These are phyloP conservation scores for Hipparchia semele DNA, from an alignment of 2,888 invertebrate genomes.

Conservation along the genomic window DNA sequence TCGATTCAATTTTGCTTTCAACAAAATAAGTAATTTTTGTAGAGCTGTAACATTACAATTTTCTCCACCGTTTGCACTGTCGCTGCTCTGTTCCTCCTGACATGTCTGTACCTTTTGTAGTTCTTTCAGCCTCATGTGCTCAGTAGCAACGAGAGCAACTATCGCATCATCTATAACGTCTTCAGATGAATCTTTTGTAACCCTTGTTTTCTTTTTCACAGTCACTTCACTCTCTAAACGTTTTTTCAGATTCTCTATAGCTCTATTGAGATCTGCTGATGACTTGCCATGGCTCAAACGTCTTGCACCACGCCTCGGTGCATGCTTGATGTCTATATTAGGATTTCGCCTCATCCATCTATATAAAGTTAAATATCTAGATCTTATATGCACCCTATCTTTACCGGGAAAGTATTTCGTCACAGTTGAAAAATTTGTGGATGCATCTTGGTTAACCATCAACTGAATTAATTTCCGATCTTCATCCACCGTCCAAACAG, in stretches of 20 bases:
- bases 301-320: constrained; percentile 66
- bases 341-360: constrained; percentile 79
- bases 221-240: constrained; percentile 57
- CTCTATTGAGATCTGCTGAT: constrained; percentile 56
- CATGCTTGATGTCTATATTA: constrained; percentile 55
- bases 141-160: constrained; percentile 54
- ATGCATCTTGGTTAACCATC: constrained; percentile 73
- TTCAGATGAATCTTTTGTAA: constrained; percentile 54
- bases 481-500: constrained; percentile 84
- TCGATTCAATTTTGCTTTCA: constrained; percentile 58
- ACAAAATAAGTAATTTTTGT: constrained; percentile 55
- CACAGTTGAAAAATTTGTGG: constrained; percentile 67
- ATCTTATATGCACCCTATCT: constrained; percentile 83
- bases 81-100: constrained; percentile 30
- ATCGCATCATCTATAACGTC: constrained; percentile 63
- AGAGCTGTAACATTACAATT: constrained; percentile 54
- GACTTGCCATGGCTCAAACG: constrained; percentile 58
- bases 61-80: neutral
- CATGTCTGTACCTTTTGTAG: constrained; percentile 33
- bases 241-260: constrained; percentile 65
- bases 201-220: constrained; percentile 48
- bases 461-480: constrained; percentile 83
- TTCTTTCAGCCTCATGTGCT: constrained; percentile 49
- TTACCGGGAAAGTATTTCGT: constrained; percentile 79
- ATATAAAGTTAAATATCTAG: constrained; percentile 81